phyloP scores from a whole-genome alignment of 2,797 vertebrate genomes.

The Discoglossus pictus region DNA sequence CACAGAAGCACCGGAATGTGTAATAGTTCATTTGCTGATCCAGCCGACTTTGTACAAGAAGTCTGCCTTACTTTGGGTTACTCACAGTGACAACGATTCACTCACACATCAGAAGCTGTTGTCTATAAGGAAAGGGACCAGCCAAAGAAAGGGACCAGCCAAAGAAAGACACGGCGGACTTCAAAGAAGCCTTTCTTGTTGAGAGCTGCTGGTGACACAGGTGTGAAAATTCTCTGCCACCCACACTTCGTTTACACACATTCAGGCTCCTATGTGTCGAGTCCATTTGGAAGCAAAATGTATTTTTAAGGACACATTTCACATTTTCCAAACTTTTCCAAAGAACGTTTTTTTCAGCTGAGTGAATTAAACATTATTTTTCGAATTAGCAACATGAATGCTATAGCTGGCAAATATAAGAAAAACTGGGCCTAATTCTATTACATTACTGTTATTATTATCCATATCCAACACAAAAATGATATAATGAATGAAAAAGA shows the following conservation, averaged over 20 bases:
- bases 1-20: too few species aligned
- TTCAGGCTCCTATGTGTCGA: slow-evolving; percentile 34
- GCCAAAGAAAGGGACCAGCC: background rate
- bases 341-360: background rate
- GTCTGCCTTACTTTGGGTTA: background rate
- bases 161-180: background rate
- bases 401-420: background rate
- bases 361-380: background rate
- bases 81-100: background rate
- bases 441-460: too few species aligned
- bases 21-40: too few species aligned
- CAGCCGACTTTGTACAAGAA: too few species aligned
- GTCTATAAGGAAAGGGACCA: background rate
- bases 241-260: slow-evolving; percentile 38
- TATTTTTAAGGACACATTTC: slow-evolving; percentile 29
- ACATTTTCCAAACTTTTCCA: slow-evolving; percentile 37
- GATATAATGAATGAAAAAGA: too few species aligned
- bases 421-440: too few species aligned
- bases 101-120: background rate
- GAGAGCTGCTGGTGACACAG: slow-evolving; percentile 38
- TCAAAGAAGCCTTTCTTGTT: slow-evolving; percentile 30
- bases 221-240: slow-evolving; percentile 37
- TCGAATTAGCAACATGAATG: slow-evolving; percentile 15
- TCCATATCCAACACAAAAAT: too few species aligned
- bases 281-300: slow-evolving; percentile 35